Evolutionary conservation across 2,888 invertebrate species (phyloP), one percentile per base, ranked within the genome.

Genomic region (Gymnoscelis rufifasciata): DNA sequence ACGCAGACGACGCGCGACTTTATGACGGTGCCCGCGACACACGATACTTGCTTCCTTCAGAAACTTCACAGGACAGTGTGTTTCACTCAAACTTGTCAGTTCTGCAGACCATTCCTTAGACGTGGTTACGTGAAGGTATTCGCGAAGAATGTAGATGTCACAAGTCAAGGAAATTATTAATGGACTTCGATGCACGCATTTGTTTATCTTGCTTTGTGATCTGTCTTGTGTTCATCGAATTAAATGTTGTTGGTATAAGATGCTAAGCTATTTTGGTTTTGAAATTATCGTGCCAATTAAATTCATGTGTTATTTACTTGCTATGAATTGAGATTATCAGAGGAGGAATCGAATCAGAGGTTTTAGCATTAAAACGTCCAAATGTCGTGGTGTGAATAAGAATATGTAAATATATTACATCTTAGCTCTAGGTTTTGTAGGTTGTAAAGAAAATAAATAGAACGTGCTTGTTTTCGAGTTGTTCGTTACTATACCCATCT

Each of bases 121-220:
- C 71, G 79, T 73, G 72, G 72, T 66, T 76, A 82, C 84, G 83
- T 76, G 81, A 48, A 70, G 74, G 84, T 77, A 86, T 84, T 75
- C 59, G 43, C 53, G 44, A 51, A 51, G 54, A 58, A 58, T 58
- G 49, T 43, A 48, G 36, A 46, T 39, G 46, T 47, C 47, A 43
- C 47, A 50, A 44, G 37, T 52, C 55, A 43, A 52, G 50, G 52
- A 52, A 52, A 42, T 51, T 53, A 51, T 57, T 52, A 45, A 43
- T 49, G 51, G 50, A 23, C 31, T 55, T 47, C 43, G 43, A 54
- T 52, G 53, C 50, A 48, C 51, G 46, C 40, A 51, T 46, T 45
- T 45, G 45, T 46, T 36, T 45, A 50, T 50, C 50, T 42, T 28
- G 26, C 35, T 45, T 42, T 42, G 42, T 36, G 39, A 50, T 50